phyloP scores from a whole-genome alignment of 2,113 vertebrate genomes.

The Potamarius usumacintae region DNA sequence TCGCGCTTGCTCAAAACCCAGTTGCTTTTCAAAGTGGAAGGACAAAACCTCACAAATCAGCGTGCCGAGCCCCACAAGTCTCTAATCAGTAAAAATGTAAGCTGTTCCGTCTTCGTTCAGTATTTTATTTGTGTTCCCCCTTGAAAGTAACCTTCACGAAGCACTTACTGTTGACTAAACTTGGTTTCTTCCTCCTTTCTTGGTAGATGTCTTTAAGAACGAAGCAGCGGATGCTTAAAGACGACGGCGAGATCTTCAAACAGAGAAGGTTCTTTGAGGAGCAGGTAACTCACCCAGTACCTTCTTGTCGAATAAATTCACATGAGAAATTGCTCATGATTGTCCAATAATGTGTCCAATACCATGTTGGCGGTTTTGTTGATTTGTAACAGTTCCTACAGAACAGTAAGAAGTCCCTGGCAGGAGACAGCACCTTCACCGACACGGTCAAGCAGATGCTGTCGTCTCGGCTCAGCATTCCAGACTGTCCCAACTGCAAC shows the following conservation, averaged over 20 bases:
- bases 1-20: slow-evolving; percentile 26
- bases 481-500: slow-evolving; percentile 98
- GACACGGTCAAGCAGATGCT: slow-evolving; percentile 94
- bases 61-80: slow-evolving; percentile 75
- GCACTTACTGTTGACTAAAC: not conserved
- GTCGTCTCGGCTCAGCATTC: slow-evolving; percentile 88
- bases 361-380: not conserved
- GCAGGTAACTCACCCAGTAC: slow-evolving; percentile 75
- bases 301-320: not conserved
- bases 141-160: not conserved
- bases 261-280: slow-evolving; percentile 92
- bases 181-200: not conserved
- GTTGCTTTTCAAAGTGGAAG: slow-evolving; percentile 77
- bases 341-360: not conserved
- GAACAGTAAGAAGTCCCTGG: slow-evolving; percentile 82
- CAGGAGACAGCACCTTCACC: slow-evolving; percentile 89
- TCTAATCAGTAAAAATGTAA: slow-evolving; percentile 77
- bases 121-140: no score
- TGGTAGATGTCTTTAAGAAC: slow-evolving; percentile 84
- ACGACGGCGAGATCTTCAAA: slow-evolving; percentile 95
- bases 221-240: slow-evolving; percentile 88
- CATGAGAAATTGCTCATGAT: no score
- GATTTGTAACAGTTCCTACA: slow-evolving; percentile 48
- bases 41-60: slow-evolving; percentile 73
- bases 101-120: not conserved